These are phyloP conservation scores for Lucilia cuprina DNA, from an alignment of 1,140 invertebrate genomes.

Conservation along the genomic window DNA sequence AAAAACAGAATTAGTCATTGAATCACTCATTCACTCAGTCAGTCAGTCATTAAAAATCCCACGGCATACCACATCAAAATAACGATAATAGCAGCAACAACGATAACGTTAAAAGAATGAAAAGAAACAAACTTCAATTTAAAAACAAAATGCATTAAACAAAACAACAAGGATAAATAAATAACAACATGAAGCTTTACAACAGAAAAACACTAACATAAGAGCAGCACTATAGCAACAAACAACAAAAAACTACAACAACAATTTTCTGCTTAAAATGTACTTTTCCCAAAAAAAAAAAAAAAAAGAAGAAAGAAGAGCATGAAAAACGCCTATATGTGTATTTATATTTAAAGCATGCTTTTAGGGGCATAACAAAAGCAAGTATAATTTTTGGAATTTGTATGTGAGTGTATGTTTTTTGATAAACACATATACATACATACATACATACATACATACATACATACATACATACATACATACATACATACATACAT, in stretches of 20 bases:
- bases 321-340: not conserved
- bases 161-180: not conserved
- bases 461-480: too few species aligned
- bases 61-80: not conserved
- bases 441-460: too few species aligned
- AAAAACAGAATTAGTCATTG: not conserved
- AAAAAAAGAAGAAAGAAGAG: not conserved
- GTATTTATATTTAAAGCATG: not conserved
- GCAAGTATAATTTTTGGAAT: not conserved
- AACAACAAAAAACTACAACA: too few species aligned
- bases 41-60: slow-evolving; percentile 8
- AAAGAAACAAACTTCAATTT: slow-evolving; percentile 4
- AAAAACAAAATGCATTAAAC: not conserved
- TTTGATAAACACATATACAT: too few species aligned
- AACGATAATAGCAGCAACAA: not conserved
- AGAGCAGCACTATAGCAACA: not conserved
- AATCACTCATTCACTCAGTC: too few species aligned
- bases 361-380: slow-evolving; percentile 9
- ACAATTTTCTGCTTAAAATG: not conserved
- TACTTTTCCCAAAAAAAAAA: not conserved
- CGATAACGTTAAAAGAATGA: not conserved
- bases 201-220: not conserved
- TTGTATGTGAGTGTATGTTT: not conserved
- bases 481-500: too few species aligned
- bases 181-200: not conserved